These are phyloP conservation scores for Betta splendens DNA, from an alignment of 2,797 vertebrate species.

Conservation along the genomic window DNA sequence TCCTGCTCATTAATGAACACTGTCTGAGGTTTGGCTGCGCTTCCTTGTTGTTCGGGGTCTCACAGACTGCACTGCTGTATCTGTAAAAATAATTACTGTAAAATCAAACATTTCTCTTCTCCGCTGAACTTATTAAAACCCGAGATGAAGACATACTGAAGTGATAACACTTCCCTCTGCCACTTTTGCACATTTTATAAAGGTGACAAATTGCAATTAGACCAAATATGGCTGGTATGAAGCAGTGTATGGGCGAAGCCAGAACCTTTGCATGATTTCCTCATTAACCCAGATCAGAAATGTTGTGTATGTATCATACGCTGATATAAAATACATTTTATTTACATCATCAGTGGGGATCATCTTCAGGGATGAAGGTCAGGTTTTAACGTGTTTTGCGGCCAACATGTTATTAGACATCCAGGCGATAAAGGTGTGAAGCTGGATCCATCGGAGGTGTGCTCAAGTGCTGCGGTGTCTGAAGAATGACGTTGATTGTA, in stretches of 20 bases:
- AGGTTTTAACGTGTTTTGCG: not conserved
- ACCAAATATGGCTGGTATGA: too few species aligned
- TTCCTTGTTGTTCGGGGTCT: not conserved
- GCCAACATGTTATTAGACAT: not conserved
- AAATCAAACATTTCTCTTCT: not conserved
- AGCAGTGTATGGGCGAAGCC: too few species aligned
- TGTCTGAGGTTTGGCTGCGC: not conserved
- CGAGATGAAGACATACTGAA: conserved; percentile 1
- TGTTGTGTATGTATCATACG: too few species aligned
- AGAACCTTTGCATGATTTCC: not conserved
- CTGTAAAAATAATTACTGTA: not conserved
- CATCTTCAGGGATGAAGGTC: too few species aligned
- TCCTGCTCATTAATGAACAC: not conserved
- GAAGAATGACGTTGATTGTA: conserved; percentile 42
- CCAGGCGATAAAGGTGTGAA: not conserved
- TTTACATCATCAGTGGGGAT: not conserved
- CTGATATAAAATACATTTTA: not conserved
- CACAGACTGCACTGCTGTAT: not conserved
- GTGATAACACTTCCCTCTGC: not conserved
- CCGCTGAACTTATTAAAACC: conserved; percentile 1
- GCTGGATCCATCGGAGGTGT: conserved; percentile 5
- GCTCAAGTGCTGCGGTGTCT: conserved; percentile 30
- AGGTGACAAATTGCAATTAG: not conserved
- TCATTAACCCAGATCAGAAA: not conserved
- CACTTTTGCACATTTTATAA: not conserved